Base-by-base conservation (phyloP, 2,888 invertebrate genomes). In the Bhutanitis thaidina region DNA sequence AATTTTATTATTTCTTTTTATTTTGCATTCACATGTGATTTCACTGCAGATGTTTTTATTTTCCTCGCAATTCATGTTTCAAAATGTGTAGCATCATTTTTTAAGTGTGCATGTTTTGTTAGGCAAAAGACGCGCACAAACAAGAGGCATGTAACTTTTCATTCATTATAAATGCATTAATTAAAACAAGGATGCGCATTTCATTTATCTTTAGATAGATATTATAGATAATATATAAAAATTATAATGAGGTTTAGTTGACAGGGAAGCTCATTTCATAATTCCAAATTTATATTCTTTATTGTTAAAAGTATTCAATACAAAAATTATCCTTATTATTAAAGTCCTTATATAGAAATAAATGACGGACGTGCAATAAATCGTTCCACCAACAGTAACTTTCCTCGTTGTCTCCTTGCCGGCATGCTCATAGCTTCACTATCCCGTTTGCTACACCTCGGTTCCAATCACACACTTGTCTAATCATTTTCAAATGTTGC, bases 1-100 rank as follows among this genome's bases (percentile, higher is more conserved):
- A 80, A 74, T 78, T 27, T 27, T 8, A 5, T 27, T 20, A 20
- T 27, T 27, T 27, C 8, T 27, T 27, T 44, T 44, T 34, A 27
- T 78, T 73, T 85, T 85, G 86, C 88, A 88, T 88, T 89, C 88
- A 89, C 89, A 89, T 89, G 89, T 89, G 89, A 89, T 88, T 88
- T 89, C 89, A 88, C 89, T 84, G 85, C 87, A 82, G 78, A 78
- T 77, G 75, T 80, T 51, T 48, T 48, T 38, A 65, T 78, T 76
- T 77, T 76, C 71, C 75, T 79, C 78, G 81, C 80, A 79, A 80
- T 84, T 84, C 85, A 85, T 86, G 80, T 80, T 79, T 71, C 67
- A 66, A 47, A 64, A 59, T 36, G 30, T 49, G n/a, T 48, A 59
- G 55, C 49, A 44, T 49, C 46, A 30, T 20, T 38, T 30, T 30